Base-by-base conservation (phyloP, 2,888 invertebrate genomes). In the Papilio protenor region DNA sequence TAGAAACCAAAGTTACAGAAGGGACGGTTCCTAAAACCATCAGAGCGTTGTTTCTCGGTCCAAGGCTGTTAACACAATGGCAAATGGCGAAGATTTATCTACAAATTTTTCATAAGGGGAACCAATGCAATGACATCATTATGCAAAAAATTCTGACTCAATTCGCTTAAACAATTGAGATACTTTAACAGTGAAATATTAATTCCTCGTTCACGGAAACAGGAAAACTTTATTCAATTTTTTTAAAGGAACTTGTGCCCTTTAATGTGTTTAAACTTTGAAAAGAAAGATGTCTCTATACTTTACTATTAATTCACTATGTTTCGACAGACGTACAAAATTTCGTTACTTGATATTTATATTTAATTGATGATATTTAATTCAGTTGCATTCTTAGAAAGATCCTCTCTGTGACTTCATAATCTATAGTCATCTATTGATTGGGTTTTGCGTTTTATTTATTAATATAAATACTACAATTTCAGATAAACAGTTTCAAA, bases 61-160 rank as follows among this genome's bases (percentile, higher is more conserved):
- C 78, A 78, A 78, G 78, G 78, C 73, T 78, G 76, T 59, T 49
- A 57, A 73, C 76, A 78, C 78, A 78, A 78, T 78, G 45, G 76
- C 27, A 64, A 61, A 61, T 71, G 27, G n/a, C 73, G 16, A 69
- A 78, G 78, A 76, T 78, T 66, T 76, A 78, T 76, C 74, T 78
- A 66, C 71, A 66, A 40, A 75, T 78, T 76, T 78, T 78, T 76
- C 75, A 78, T 78, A 76, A 78, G 78, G 66, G 76, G 73, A 74
- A 70, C 57, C 73, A 61, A 76, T 76, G 72, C 33, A 74, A 76
- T 79, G 77, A 78, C 79, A 78, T 78, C 81, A 79, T 75, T 79
- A 66, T 70, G 79, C 76, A 78, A 79, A 79, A 76, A 79, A 77
- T 64, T 76, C 76, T 79, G 61, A 73, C 76, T 79, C 76, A 79